phyloP scores from a whole-genome alignment of 1,140 invertebrate genomes.

The Archivesica marissinica region DNA sequence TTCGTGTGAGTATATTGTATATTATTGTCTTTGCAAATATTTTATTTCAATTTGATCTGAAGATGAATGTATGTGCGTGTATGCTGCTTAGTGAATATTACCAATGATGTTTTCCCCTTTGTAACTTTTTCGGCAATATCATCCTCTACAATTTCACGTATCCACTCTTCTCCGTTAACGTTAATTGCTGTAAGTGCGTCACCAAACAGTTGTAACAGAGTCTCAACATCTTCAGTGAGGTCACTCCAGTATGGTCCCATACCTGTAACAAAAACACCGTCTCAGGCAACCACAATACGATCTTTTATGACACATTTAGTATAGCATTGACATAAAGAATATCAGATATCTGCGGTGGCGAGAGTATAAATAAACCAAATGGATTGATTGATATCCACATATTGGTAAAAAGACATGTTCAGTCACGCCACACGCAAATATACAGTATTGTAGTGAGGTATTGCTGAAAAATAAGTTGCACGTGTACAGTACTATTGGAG shows the following conservation, averaged over 20 bases:
- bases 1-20: too few relatives aligned
- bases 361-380: not conserved
- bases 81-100: too few relatives aligned
- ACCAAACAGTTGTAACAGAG: not conserved
- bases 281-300: not conserved
- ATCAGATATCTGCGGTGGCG: not conserved
- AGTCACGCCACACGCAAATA: too few relatives aligned
- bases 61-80: too few relatives aligned
- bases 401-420: too few relatives aligned
- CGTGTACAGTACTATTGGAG: too few relatives aligned
- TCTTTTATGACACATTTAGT: not conserved
- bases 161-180: not conserved
- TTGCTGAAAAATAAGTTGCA: too few relatives aligned
- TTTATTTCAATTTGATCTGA: too few relatives aligned
- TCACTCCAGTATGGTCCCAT: conserved; percentile 39
- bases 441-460: too few relatives aligned
- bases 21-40: too few relatives aligned
- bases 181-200: not conserved
- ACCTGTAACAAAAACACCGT: conserved; percentile 1
- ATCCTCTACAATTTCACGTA: conserved; percentile 3
- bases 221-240: not conserved
- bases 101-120: conserved; percentile 19
- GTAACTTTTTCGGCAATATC: not conserved
- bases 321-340: not conserved
- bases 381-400: not conserved